A percentile compares a stretch with the other conserved stretches of the same genome.
Evolutionary conservation across 1,140 invertebrate species (phyloP).

Genomic region (Melanaphis sacchari): DNA sequence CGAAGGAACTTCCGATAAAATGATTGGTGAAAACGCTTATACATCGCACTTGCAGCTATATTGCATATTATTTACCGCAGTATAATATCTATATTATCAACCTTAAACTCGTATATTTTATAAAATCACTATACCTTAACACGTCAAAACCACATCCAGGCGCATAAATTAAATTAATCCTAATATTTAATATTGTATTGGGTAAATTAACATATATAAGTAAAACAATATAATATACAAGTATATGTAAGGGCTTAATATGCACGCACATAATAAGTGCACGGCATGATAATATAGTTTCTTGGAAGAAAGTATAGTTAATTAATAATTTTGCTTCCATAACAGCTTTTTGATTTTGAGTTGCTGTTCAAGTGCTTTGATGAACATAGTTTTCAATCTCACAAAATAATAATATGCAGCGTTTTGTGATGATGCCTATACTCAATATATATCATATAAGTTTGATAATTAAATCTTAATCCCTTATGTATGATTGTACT

Average conservation of each 20-base stretch:
- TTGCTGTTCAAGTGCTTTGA: background rate
- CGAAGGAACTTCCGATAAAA: background rate
- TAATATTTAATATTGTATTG: background rate
- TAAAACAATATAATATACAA: background rate
- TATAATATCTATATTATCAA: background rate
- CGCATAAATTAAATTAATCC: background rate
- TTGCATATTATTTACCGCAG: background rate
- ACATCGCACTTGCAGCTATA: background rate
- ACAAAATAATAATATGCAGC: background rate
- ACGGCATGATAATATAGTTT: background rate
- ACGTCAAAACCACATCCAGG: background rate
- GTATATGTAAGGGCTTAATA: background rate
- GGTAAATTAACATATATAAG: background rate
- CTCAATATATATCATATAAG: background rate
- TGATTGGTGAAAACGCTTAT: background rate
- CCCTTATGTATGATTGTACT: background rate
- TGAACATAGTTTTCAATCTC: background rate
- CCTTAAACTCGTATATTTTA: background rate
- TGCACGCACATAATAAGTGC: background rate
- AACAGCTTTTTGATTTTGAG: background rate
- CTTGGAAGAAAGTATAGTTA: background rate
- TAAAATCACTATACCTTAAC: background rate
- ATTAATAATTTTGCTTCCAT: constrained; percentile 1
- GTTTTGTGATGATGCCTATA: background rate
- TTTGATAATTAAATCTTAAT: background rate